phyloP scores from a whole-genome alignment of 2,888 invertebrate species.

The Melolontha melolontha region DNA sequence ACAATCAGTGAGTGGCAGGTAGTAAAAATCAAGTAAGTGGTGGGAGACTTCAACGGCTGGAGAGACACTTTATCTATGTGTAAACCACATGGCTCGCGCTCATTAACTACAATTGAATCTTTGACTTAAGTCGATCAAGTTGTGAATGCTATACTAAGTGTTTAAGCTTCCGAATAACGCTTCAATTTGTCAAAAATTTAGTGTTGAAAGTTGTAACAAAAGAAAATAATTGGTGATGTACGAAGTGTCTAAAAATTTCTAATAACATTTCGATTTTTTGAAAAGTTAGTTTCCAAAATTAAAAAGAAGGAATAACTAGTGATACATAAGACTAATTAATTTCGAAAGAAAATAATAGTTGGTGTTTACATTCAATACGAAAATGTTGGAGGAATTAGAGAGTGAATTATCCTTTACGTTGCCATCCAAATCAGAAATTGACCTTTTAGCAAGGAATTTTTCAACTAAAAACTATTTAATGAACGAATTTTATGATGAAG shows the following conservation, averaged over 20 bases:
- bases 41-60: constrained; percentile 55
- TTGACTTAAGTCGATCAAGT: constrained; percentile 5
- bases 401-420: constrained; percentile 31
- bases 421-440: constrained; percentile 13
- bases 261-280: too few relatives aligned
- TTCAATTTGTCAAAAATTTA: background rate
- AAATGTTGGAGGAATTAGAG: constrained; percentile 36
- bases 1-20: constrained; percentile 13
- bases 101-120: constrained; percentile 16
- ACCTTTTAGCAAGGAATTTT: constrained; percentile 47
- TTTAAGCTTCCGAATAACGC: background rate
- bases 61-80: constrained; percentile 39
- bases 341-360: background rate
- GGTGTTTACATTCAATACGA: background rate
- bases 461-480: constrained; percentile 49
- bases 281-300: too few relatives aligned
- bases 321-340: background rate
- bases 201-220: background rate
- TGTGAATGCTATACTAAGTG: background rate
- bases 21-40: constrained; percentile 41
- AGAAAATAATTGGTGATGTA: too few relatives aligned
- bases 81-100: constrained; percentile 18
- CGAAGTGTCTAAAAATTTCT: too few relatives aligned
- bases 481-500: constrained; percentile 50
- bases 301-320: too few relatives aligned